phyloP scores from a whole-genome alignment of 2,888 invertebrate species.

The Parapristionchus giblindavisi region DNA sequence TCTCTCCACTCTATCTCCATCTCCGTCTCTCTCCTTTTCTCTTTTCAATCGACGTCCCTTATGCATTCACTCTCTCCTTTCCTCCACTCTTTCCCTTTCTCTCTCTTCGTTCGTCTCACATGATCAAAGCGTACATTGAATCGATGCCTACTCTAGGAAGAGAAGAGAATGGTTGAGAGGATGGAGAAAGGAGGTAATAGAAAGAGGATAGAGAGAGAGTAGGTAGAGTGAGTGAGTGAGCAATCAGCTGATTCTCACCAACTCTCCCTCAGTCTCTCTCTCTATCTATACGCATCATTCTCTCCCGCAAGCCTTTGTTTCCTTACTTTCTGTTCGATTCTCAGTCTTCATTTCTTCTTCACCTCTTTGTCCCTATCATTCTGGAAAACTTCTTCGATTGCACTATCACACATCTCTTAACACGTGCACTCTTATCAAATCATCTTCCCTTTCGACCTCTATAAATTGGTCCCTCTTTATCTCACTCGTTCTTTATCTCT shows the following conservation, averaged over 20 bases:
- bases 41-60: not conserved
- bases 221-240: not conserved
- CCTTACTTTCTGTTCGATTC: no score
- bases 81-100: not conserved
- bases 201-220: not conserved
- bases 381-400: no score
- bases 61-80: not conserved
- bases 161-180: slow-evolving; percentile 18
- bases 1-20: no score
- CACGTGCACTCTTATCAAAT: no score
- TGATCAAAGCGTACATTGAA: not conserved
- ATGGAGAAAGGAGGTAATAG: slow-evolving; percentile 15
- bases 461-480: no score
- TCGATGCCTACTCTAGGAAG: slow-evolving; percentile 9
- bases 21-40: not conserved
- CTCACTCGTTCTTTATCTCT: no score
- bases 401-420: no score
- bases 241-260: not conserved
- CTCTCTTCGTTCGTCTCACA: not conserved
- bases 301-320: no score
- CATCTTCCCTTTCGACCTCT: no score
- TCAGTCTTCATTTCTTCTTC: no score
- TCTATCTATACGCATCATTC: not conserved
- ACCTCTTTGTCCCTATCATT: no score
- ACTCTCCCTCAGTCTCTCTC: not conserved